Conservation (phyloP, 2,888 invertebrate species). For the Antheraea yamamai region DNA sequence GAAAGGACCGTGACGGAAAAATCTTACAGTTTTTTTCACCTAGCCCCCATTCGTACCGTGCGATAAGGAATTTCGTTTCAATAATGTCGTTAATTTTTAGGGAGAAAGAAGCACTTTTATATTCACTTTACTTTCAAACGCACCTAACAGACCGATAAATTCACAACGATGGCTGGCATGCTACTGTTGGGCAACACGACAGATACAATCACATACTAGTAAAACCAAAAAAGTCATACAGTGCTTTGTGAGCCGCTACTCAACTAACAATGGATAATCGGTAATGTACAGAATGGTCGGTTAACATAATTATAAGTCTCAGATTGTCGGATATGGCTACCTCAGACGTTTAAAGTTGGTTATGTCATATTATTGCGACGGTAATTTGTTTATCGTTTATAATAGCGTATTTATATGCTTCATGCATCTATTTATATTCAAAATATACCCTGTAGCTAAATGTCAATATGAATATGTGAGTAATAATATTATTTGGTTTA, state of each 20-base stretch:
- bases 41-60: too few species aligned
- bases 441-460: neutral
- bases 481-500: neutral
- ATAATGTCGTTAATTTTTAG: too few species aligned
- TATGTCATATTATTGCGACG: neutral
- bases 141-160: too few species aligned
- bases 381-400: constrained; percentile 1
- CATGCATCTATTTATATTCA: neutral
- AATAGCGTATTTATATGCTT: neutral
- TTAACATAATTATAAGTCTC: neutral
- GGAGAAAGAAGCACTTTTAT: too few species aligned
- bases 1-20: too few species aligned
- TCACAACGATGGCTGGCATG: too few species aligned
- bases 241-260: neutral
- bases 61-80: too few species aligned
- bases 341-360: neutral
- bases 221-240: neutral
- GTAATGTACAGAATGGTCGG: neutral
- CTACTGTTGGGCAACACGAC: too few species aligned
- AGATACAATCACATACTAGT: neutral
- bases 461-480: neutral
- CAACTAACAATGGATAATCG: neutral
- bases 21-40: too few species aligned
- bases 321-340: neutral
- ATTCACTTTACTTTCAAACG: too few species aligned